Conservation (phyloP, 2,113 vertebrate species). For the Azemiops feae region DNA sequence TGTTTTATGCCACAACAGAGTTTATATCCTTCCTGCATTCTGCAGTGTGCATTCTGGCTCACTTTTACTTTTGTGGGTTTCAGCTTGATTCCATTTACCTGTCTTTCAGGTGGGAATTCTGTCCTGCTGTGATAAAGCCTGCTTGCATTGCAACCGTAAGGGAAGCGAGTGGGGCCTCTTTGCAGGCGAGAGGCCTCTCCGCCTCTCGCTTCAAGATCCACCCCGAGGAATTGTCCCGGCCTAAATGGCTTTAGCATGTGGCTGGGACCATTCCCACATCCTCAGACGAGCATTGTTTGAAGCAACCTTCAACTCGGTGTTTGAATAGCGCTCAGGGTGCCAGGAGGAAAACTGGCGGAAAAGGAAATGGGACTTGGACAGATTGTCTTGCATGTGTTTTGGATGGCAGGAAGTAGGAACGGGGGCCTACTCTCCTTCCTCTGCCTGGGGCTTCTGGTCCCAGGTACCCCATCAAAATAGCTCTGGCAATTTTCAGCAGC, state of each 20-base stretch:
- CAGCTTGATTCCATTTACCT: background rate
- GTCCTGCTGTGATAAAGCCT: background rate
- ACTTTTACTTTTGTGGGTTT: background rate
- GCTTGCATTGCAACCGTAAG: background rate
- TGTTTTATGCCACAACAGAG: background rate
- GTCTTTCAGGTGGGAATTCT: background rate
- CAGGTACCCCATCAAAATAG: conserved; percentile 1
- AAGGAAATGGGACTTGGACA: conserved; percentile 72
- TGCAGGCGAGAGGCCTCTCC: conserved; percentile 15
- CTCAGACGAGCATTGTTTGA: conserved; percentile 80
- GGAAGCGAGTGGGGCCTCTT: background rate
- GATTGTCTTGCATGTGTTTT: conserved; percentile 71
- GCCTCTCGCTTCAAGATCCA: conserved; percentile 51
- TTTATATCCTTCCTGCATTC: background rate
- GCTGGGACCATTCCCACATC: conserved; percentile 63
- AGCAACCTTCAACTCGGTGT: conserved; percentile 71
- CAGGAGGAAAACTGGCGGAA: conserved; percentile 81
- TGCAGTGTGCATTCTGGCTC: background rate
- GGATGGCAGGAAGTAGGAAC: conserved; percentile 76
- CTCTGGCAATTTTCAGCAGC: background rate
- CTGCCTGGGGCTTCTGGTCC: background rate
- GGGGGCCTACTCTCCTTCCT: conserved; percentile 49
- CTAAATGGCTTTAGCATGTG: conserved; percentile 85
- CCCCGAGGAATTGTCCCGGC: conserved; percentile 63
- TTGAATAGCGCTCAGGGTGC: conserved; percentile 74